Percentiles rank a stretch among this genome's conserved stretches.
Conservation (phyloP, 2,113 vertebrate species). For the Herpetotheres cachinnans region DNA sequence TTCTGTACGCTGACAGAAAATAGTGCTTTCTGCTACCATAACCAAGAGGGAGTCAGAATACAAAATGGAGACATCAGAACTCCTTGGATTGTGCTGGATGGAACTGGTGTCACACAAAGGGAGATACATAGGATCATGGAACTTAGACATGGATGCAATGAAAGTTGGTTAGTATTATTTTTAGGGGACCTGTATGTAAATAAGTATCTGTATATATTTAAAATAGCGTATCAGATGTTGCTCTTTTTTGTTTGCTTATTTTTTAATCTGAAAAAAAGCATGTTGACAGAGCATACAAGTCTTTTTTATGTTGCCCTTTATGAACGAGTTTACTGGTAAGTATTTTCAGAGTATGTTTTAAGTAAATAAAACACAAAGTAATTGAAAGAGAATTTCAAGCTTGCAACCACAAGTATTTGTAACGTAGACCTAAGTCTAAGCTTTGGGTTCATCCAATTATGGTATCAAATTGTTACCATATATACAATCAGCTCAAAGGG, state of each 20-base stretch:
- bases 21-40: not conserved
- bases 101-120: not conserved
- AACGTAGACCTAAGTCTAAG: not conserved
- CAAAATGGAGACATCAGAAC: not conserved
- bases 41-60: not conserved
- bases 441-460: not conserved
- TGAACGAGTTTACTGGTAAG: not conserved
- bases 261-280: not conserved
- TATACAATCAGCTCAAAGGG: not conserved
- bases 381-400: conserved; percentile 30
- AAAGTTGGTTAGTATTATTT: not conserved
- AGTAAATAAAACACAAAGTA: conserved; percentile 29
- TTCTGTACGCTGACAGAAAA: conserved; percentile 1
- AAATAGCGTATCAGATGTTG: not conserved
- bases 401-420: conserved; percentile 47
- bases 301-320: not conserved
- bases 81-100: not conserved
- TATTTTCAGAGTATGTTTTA: conserved; percentile 17
- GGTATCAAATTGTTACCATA: not conserved
- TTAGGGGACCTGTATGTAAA: not conserved
- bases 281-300: not conserved
- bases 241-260: not conserved
- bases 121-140: not conserved
- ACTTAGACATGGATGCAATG: not conserved
- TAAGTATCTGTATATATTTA: not conserved